Percentiles rank a stretch among this genome's conserved stretches.
These are phyloP conservation scores for Andrena camellia DNA, from an alignment of 2,888 invertebrate genomes.

Conservation along the genomic window DNA sequence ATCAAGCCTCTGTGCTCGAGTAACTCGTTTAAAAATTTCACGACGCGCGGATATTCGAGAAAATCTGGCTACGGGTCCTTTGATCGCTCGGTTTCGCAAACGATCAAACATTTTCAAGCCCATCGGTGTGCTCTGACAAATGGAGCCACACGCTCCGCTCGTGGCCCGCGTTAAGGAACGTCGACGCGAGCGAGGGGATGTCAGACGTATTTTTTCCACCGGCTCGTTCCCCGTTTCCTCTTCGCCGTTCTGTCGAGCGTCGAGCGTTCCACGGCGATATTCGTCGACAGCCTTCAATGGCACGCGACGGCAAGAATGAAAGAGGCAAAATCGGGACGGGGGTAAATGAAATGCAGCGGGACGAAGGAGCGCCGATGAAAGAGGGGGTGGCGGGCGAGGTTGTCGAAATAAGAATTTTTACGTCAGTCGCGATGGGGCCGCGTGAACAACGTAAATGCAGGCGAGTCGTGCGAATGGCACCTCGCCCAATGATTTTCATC, in stretches of 20 bases:
- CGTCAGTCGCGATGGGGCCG: neutral
- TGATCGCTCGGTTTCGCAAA: no score
- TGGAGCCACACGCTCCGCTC: no score
- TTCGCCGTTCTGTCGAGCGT: neutral
- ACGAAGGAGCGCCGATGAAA: no score
- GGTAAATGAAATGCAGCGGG: slow-evolving; percentile 53
- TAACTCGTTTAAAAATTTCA: no score
- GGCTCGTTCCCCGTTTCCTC: neutral
- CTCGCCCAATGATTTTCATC: slow-evolving; percentile 17
- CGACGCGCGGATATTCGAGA: no score
- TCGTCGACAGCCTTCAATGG: slow-evolving; percentile 51
- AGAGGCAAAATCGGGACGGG: slow-evolving; percentile 33
- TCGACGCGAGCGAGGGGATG: neutral
- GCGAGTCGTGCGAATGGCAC: slow-evolving; percentile 26
- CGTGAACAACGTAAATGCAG: slow-evolving; percentile 29
- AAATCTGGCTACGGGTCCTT: no score
- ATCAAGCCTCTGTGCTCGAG: no score
- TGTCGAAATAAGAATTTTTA: slow-evolving; percentile 55
- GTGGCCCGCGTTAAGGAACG: neutral
- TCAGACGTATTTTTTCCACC: slow-evolving; percentile 32
- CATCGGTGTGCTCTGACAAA: no score
- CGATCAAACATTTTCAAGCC: no score
- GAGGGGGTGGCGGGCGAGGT: neutral
- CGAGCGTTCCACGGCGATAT: slow-evolving; percentile 26
- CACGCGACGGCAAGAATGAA: slow-evolving; percentile 28